Evolutionary conservation across 2,888 invertebrate genomes (phyloP).

Genomic region (Eupeodes latifasciatus): DNA sequence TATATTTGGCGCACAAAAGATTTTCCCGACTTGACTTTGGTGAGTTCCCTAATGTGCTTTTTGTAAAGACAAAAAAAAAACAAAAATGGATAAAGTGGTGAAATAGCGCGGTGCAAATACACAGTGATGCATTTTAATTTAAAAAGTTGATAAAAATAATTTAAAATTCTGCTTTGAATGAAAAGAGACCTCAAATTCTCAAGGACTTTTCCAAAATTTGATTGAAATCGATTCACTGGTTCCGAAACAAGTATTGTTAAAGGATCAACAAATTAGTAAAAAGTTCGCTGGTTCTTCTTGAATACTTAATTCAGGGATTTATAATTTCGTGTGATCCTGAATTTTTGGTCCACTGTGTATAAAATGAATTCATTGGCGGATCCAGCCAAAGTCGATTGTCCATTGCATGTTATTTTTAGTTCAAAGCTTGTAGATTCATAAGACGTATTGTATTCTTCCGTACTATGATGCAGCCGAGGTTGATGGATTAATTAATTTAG

Average conservation of each 20-base stretch:
- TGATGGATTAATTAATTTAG: slow-evolving; percentile 66
- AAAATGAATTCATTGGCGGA: neutral
- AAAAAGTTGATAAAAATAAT: neutral
- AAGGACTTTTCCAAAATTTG: no score
- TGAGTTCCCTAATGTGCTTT: slow-evolving; percentile 36
- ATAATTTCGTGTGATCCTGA: no score
- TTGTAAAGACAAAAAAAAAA: neutral
- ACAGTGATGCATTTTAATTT: neutral
- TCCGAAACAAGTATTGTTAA: no score
- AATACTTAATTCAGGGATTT: no score
- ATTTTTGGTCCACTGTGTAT: neutral
- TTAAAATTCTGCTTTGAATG: neutral
- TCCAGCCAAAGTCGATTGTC: neutral
- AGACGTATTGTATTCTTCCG: slow-evolving; percentile 20
- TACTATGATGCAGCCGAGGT: slow-evolving; percentile 52
- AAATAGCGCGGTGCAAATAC: neutral
- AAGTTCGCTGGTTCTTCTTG: no score
- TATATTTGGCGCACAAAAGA: slow-evolving; percentile 65
- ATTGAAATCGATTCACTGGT: no score
- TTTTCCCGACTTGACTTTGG: slow-evolving; percentile 36
- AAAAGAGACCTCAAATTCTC: no score
- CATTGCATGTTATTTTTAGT: neutral
- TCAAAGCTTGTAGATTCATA: slow-evolving; percentile 30
- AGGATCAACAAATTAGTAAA: no score
- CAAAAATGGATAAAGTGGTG: no score